phyloP scores from a whole-genome alignment of 2,797 vertebrate species.

The Setipinna tenuifilis region DNA sequence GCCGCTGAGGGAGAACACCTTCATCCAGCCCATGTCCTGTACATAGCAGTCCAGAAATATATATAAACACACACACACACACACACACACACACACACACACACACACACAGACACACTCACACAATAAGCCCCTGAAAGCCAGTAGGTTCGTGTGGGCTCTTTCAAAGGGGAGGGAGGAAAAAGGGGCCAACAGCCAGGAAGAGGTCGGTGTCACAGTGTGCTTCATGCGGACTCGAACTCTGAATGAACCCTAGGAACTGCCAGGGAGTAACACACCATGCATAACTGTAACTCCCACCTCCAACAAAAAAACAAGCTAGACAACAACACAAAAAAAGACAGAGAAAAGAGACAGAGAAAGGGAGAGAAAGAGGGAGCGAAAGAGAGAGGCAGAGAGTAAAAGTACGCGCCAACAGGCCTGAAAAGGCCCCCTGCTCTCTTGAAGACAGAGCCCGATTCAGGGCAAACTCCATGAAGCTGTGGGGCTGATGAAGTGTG shows the following conservation, averaged over 20 bases:
- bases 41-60: background rate
- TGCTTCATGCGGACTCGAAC: slow-evolving; percentile 89
- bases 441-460: slow-evolving; percentile 73
- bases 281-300: slow-evolving; percentile 67
- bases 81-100: background rate
- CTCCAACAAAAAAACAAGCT: slow-evolving; percentile 32
- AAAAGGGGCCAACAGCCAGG: slow-evolving; percentile 84
- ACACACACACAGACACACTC: background rate
- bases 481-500: slow-evolving; percentile 16
- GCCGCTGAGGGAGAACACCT: slow-evolving; percentile 32
- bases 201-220: slow-evolving; percentile 88
- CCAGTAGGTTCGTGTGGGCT: slow-evolving; percentile 6
- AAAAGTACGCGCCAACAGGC: slow-evolving; percentile 59
- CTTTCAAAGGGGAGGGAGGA: slow-evolving; percentile 37
- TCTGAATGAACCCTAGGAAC: slow-evolving; percentile 89
- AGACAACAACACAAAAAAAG: slow-evolving; percentile 64
- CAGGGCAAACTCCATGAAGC: slow-evolving; percentile 70
- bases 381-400: background rate
- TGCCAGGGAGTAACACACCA: slow-evolving; percentile 75
- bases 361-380: slow-evolving; percentile 19
- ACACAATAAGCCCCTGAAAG: slow-evolving; percentile 13
- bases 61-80: background rate
- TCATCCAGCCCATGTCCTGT: slow-evolving; percentile 14
- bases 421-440: slow-evolving; percentile 72
- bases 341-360: slow-evolving; percentile 54